Percentiles rank a stretch among this genome's conserved stretches.
These are phyloP conservation scores for Chrysopilus asiliformis DNA, from an alignment of 2,888 invertebrate genomes.

Conservation along the genomic window DNA sequence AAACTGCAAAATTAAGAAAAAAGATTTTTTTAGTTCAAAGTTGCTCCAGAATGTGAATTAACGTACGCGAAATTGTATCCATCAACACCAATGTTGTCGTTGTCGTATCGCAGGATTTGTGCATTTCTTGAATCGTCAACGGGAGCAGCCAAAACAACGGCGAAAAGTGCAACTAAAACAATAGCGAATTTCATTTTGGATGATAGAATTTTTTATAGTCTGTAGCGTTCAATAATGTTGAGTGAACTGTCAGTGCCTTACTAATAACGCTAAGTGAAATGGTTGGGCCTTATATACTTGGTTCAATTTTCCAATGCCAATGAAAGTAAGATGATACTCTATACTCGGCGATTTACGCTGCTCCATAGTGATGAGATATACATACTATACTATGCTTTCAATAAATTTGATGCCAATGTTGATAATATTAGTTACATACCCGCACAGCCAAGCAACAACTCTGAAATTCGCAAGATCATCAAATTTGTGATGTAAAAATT, in stretches of 20 bases:
- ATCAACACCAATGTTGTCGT: conserved; percentile 41
- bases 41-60: not conserved
- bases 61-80: conserved; percentile 52
- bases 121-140: conserved; percentile 38
- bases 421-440: no score
- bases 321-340: no score
- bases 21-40: not conserved
- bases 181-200: conserved; percentile 34
- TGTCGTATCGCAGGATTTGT: conserved; percentile 42
- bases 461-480: no score
- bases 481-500: no score
- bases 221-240: no score
- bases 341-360: no score
- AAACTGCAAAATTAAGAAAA: conserved; percentile 37
- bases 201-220: no score
- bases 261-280: conserved; percentile 9
- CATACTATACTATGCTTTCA: no score
- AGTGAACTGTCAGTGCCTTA: no score
- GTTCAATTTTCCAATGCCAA: conserved; percentile 5
- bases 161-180: conserved; percentile 36
- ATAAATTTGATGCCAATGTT: no score
- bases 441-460: no score
- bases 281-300: conserved; percentile 7
- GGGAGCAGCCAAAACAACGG: conserved; percentile 28
- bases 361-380: no score